Evolutionary conservation across 92 coral and sea anemone species (phyloP).

Genomic region (Virgularia gustaviana): DNA sequence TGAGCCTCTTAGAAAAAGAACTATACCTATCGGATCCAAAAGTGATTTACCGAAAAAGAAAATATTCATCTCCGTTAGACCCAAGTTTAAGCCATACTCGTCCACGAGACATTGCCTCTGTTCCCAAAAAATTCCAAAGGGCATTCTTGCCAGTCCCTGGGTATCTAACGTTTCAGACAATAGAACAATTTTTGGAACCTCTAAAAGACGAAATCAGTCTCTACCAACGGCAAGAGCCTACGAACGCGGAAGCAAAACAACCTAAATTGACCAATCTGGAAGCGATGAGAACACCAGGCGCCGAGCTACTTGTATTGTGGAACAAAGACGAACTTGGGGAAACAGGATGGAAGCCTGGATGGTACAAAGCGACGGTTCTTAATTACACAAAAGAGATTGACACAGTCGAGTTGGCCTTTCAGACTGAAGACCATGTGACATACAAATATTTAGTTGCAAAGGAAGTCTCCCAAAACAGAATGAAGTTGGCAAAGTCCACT

Average conservation of each 20-base stretch:
- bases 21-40: constrained; percentile 30
- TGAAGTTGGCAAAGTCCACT: constrained; percentile 32
- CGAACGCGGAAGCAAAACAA: neutral
- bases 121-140: constrained; percentile 9
- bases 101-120: constrained; percentile 49
- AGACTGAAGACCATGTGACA: constrained; percentile 20
- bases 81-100: constrained; percentile 14
- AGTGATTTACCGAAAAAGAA: constrained; percentile 27
- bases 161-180: constrained; percentile 12
- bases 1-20: constrained; percentile 26
- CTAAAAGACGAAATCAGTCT: constrained; percentile 26
- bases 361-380: constrained; percentile 42
- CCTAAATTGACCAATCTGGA: constrained; percentile 4
- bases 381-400: constrained; percentile 23
- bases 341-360: constrained; percentile 53
- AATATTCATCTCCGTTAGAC: neutral
- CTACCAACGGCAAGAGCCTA: too few relatives aligned
- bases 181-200: constrained; percentile 23
- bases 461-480: constrained; percentile 12
- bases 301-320: constrained; percentile 43
- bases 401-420: constrained; percentile 30
- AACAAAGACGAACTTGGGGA: constrained; percentile 42
- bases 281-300: constrained; percentile 39
- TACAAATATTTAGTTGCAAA: constrained; percentile 29
- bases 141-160: constrained; percentile 22